Conservation (phyloP, 2,888 invertebrate species). For the Hirtodrosophila alboralis region DNA sequence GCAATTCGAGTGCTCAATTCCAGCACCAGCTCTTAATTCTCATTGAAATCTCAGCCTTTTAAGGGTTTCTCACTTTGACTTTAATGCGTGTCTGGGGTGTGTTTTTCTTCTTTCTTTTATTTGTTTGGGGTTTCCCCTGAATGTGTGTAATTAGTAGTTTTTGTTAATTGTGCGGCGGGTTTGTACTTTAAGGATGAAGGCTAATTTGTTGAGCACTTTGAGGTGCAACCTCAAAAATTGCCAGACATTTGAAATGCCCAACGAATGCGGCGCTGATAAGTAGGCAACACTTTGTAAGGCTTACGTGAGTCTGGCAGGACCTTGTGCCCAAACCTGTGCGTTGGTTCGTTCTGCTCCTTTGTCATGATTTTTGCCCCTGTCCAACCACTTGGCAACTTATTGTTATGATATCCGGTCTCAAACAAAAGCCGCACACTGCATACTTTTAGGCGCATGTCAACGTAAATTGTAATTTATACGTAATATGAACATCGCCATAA, state of each 20-base stretch:
- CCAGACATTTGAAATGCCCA: conserved; percentile 33
- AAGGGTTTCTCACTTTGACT: conserved; percentile 47
- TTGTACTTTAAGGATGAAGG: conserved; percentile 12
- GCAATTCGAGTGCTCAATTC: conserved; percentile 29
- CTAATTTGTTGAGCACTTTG: conserved; percentile 59
- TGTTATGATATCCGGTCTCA: conserved; percentile 77
- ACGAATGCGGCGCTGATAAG: conserved; percentile 20
- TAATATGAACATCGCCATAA: conserved; percentile 77
- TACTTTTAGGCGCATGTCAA: conserved; percentile 75
- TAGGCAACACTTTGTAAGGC: conserved; percentile 47
- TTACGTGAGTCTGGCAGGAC: conserved; percentile 5
- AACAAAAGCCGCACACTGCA: conserved; percentile 66
- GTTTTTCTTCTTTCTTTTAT: conserved; percentile 9
- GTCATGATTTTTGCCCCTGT: conserved; percentile 40
- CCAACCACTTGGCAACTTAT: conserved; percentile 73
- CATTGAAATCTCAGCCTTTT: conserved; percentile 49
- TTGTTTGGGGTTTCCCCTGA: conserved; percentile 15
- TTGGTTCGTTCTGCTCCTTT: conserved; percentile 28
- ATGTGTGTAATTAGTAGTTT: conserved; percentile 67
- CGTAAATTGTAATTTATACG: conserved; percentile 78
- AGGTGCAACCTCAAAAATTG: conserved; percentile 46
- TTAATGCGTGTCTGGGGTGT: conserved; percentile 35
- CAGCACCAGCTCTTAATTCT: neutral
- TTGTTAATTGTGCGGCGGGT: conserved; percentile 53
- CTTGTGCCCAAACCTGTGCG: neutral